Conservation (phyloP, 2,797 vertebrate genomes). For the Cygnus olor region DNA sequence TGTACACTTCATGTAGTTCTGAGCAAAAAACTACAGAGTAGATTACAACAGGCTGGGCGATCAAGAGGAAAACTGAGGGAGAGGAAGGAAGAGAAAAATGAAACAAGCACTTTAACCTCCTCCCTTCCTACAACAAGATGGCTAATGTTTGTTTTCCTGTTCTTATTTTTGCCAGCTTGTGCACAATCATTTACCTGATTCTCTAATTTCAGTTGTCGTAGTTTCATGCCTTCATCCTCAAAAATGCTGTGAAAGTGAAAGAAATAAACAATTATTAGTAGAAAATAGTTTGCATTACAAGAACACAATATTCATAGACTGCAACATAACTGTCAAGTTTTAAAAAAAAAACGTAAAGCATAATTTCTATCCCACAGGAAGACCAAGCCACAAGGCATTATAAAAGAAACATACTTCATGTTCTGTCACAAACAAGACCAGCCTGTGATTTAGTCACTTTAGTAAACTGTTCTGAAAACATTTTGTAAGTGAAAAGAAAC, state of each 20-base stretch:
- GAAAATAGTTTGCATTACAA: neutral
- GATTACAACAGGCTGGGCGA: neutral
- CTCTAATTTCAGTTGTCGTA: slow-evolving; percentile 94
- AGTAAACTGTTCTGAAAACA: neutral
- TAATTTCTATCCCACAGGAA: neutral
- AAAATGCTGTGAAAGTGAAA: slow-evolving; percentile 80
- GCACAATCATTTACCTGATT: slow-evolving; percentile 88
- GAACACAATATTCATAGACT: neutral
- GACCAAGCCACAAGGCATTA: neutral
- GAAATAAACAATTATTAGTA: neutral
- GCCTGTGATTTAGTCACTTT: neutral
- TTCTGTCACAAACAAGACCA: neutral
- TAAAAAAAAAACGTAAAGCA: neutral
- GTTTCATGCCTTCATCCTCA: slow-evolving; percentile 86
- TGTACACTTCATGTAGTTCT: neutral
- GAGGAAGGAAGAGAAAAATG: neutral
- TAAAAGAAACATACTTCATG: neutral
- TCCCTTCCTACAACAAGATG: neutral
- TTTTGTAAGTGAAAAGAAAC: neutral
- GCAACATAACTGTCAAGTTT: neutral
- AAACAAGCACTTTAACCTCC: neutral
- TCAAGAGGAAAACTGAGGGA: neutral
- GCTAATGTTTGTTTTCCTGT: neutral
- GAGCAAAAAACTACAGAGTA: neutral
- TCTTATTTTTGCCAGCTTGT: neutral